These are phyloP conservation scores for Martes martes DNA, from an alignment of 2,113 vertebrate species.

Conservation along the genomic window DNA sequence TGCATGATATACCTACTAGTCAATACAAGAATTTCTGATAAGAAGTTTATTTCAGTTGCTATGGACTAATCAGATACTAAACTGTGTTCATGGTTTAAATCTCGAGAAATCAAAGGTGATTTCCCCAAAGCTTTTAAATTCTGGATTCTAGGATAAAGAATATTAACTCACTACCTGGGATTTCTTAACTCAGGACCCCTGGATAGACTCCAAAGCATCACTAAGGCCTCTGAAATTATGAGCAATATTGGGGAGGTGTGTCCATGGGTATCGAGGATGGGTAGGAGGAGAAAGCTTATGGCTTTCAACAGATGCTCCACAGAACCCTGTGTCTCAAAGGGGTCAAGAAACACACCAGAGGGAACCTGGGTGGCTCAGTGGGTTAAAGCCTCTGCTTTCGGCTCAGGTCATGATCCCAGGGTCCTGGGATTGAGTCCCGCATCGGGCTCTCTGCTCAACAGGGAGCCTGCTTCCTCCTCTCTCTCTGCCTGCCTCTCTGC, in stretches of 20 bases:
- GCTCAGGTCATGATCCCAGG: no score
- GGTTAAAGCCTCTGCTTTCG: no score
- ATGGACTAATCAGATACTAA: neutral
- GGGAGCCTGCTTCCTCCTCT: no score
- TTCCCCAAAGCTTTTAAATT: neutral
- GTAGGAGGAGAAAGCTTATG: neutral
- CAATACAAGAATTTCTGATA: neutral
- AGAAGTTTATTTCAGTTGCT: neutral
- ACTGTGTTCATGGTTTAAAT: neutral
- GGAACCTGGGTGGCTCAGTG: no score
- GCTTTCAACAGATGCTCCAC: neutral
- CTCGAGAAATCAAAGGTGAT: neutral
- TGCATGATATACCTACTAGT: neutral
- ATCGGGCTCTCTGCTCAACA: no score
- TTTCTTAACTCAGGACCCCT: neutral
- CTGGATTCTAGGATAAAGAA: neutral
- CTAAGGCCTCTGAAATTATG: neutral
- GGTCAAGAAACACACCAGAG: neutral
- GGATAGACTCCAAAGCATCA: neutral
- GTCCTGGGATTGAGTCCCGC: no score
- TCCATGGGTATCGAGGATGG: rapidly evolving
- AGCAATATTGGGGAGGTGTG: neutral
- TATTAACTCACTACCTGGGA: neutral
- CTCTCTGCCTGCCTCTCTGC: no score
- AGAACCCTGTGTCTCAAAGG: neutral